Evolutionary conservation across 2,888 invertebrate genomes (phyloP), one percentile per base, ranked within the genome.

Genomic region (Pseudoips prasinana): DNA sequence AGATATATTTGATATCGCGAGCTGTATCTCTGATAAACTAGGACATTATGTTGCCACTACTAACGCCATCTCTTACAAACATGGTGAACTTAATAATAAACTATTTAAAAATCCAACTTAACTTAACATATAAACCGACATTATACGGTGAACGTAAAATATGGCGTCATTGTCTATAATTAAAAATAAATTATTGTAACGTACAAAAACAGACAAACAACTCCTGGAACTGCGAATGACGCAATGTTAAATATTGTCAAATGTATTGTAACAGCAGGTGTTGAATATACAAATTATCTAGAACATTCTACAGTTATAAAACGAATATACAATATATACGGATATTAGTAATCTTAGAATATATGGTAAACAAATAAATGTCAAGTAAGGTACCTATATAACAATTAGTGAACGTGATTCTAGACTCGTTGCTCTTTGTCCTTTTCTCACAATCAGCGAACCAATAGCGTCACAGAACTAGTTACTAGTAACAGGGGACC

Each of bases 61-160:
- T 49, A 61, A 35, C 71, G 78, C 72, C 79, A 78, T 78, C 78
- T 78, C 43, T 54, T 46, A 33, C 20, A 22, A 38, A 40, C 8
- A 7, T 22, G 14, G 10, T 0, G 44, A 59, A 64, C 51, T 47
- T 39, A 23, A 25, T 24, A 23, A 8, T 25, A 17, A 29, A 47
- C 14, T 3, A 14, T 14, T 14, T 14, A 14, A 14, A 14, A 14
- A 2, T 14, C 14, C 14, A 14, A 14, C 14, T 14, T 14, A 14
- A 3, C 5, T 14, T n/a, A n/a, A n/a, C n/a, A n/a, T n/a, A n/a
- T n/a, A n/a, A n/a, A n/a, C 14, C 14, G 14, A 14, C 14, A 14
- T 14, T n/a, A 14, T 2, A 5, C 14, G 14, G 14, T 14, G 25
- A 37, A 49, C 27, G 26, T 33, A 8, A 11, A 28, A 27, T 18